Percentiles rank a stretch among this genome's conserved stretches.
These are phyloP conservation scores for Encarsia formosa DNA, from an alignment of 2,888 invertebrate genomes.

Conservation along the genomic window DNA sequence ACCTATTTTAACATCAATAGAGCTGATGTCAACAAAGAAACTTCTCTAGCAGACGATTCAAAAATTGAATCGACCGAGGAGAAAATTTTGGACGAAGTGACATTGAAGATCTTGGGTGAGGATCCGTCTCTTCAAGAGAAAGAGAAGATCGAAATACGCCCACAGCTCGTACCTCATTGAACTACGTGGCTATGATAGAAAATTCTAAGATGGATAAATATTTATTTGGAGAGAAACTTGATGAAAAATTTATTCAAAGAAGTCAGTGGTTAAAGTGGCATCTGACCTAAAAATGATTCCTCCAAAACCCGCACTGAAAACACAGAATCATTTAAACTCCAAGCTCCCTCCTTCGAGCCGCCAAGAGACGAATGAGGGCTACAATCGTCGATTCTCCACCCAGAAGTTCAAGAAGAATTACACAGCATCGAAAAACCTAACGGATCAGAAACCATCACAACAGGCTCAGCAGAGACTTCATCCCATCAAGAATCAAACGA, in stretches of 20 bases:
- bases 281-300: constrained; percentile 17
- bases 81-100: constrained; percentile 22
- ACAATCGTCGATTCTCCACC: no score
- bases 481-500: background rate
- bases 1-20: background rate
- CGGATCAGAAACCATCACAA: no score
- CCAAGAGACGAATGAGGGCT: background rate
- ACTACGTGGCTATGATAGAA: constrained; percentile 22
- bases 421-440: no score
- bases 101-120: constrained; percentile 19
- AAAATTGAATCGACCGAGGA: background rate
- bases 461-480: background rate
- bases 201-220: constrained; percentile 15
- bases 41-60: background rate
- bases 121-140: constrained; percentile 4
- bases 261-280: constrained; percentile 20
- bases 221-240: constrained; percentile 26
- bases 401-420: no score
- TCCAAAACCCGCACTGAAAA: constrained; percentile 7
- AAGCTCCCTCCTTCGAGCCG: constrained; percentile 14
- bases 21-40: background rate
- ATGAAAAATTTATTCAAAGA: constrained; percentile 25
- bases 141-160: constrained; percentile 16
- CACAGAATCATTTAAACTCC: constrained; percentile 19
- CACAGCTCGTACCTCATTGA: constrained; percentile 20